Base-by-base conservation (phyloP, 2,797 vertebrate species). In the Lophius americanus region DNA sequence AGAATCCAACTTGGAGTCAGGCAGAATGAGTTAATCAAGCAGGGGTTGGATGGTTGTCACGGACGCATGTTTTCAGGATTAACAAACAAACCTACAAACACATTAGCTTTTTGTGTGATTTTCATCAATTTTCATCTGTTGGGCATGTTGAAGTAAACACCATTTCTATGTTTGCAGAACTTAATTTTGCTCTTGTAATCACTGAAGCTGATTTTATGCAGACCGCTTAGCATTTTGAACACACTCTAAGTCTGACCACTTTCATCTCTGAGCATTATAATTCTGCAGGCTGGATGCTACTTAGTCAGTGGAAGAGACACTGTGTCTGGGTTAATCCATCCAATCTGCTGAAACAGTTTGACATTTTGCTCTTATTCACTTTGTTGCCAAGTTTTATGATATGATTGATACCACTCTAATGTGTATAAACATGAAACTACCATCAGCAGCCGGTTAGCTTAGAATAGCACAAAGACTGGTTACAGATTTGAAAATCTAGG, bases 21-120 rank as follows among this genome's bases (percentile, higher is more conserved):
- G 60, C 69, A 68, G 65, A 75, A 60, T 79, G 77, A 77, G 53
- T 79, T 75, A 66, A 69, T 72, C 51, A 12, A 64, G 12, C 43
- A 44, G 54, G 5, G 38, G 56, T 43, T 1, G 13, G 66, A 13
- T n/a, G 12, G 13, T 32, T 54, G 54, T 51, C 42, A 46, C 33
- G 47, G 36, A 74, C 48, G 49, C 59, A n/a, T 36, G 9, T 55
- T 23, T 55, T 62, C 38, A 51, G 44, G 10, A 38, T 13, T 51
- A 0, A n/a, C n/a, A n/a, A n/a, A n/a, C n/a, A n/a, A n/a, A n/a
- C 36, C 11, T 11, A 10, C 53, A 46, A 37, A 67, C 23, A 23
- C 23, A 58, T 9, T 9, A 0, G 1, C 4, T 36, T 57, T 69
- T 39, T 36, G 7, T 58, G 10, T 46, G 42, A 23, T 8, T 10